Evolutionary conservation across 2,797 vertebrate genomes (phyloP).

Genomic region (Macropus fuliginosus): DNA sequence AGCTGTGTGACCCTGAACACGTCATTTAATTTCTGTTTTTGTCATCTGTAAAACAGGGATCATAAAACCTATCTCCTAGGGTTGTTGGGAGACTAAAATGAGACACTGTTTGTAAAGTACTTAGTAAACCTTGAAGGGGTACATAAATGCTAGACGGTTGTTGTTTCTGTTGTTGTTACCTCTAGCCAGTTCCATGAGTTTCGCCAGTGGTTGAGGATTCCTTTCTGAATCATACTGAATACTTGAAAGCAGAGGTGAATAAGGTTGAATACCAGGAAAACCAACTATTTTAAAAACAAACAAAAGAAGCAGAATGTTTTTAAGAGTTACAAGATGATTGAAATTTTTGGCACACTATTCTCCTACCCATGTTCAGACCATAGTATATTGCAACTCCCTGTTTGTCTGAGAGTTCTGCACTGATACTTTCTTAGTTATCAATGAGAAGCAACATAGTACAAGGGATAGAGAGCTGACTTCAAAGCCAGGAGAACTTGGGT

Average conservation of each 20-base stretch:
- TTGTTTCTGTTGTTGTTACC: constrained; percentile 76
- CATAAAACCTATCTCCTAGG: background rate
- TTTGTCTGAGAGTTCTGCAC: background rate
- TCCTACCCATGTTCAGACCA: too few relatives aligned
- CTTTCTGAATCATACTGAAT: constrained; percentile 78
- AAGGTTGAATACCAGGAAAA: constrained; percentile 85
- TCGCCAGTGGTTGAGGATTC: constrained; percentile 82
- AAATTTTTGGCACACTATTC: background rate
- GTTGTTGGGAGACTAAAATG: background rate
- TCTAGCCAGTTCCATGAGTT: constrained; percentile 86
- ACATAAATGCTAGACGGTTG: too few relatives aligned
- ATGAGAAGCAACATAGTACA: background rate
- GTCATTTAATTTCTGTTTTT: background rate
- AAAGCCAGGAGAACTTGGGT: background rate
- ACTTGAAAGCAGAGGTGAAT: constrained; percentile 84
- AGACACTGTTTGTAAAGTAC: background rate
- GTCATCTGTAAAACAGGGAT: background rate
- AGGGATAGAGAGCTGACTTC: background rate
- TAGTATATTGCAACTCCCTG: background rate
- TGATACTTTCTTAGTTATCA: background rate
- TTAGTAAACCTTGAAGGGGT: background rate
- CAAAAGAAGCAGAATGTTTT: background rate
- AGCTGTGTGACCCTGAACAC: background rate
- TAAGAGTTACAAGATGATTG: background rate
- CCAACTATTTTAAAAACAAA: constrained; percentile 81